Base-by-base conservation (phyloP, 2,797 vertebrate species). In the Leptoclinus maculatus region DNA sequence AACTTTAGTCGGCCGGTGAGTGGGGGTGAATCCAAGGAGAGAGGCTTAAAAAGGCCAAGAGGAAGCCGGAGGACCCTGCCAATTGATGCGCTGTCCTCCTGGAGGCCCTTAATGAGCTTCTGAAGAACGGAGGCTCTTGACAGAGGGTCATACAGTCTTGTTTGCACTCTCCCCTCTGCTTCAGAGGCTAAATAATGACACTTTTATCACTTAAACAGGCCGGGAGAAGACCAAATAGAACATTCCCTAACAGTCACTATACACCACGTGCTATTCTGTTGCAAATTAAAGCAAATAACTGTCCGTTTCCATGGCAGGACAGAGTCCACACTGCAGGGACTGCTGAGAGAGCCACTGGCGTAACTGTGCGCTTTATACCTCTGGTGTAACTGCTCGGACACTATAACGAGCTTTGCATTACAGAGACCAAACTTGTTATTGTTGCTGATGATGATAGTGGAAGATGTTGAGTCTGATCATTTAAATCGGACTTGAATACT, bases 131-230 rank as follows among this genome's bases (percentile, higher is more conserved):
- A 95, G 95, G 88, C 94, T 93, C 93, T 92, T 88, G 83, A 96
- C 94, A 93, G 92, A 95, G 94, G 96, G 96, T 97, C 95, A 93
- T 83, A 78, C 92, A 83, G 94, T 93, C 93, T 89, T 98, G 95
- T 98, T 99, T 99, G 96, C 96, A 90, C 94, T 92, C 96, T 95
- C 96, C 96, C 94, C 91, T 91, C 96, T 87, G 95, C 96, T 92
- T 92, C 91, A 92, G 88, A 93, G 91, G 90, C 94, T 97, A 97
- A 98, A 97, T 97, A 96, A 96, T 96, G 96, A 96, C 95, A 96
- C 94, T 97, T 96, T 96, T 95, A 97, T 96, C 97, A 96, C 96
- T 96, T 96, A 97, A 97, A 97, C 95, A 92, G 96, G 96, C 96
- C 96, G 95, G 77, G 85, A 91, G 86, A 93, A 95, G 94, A 96